Evolutionary conservation across 1,140 invertebrate genomes (phyloP).

Genomic region (Samia ricini): DNA sequence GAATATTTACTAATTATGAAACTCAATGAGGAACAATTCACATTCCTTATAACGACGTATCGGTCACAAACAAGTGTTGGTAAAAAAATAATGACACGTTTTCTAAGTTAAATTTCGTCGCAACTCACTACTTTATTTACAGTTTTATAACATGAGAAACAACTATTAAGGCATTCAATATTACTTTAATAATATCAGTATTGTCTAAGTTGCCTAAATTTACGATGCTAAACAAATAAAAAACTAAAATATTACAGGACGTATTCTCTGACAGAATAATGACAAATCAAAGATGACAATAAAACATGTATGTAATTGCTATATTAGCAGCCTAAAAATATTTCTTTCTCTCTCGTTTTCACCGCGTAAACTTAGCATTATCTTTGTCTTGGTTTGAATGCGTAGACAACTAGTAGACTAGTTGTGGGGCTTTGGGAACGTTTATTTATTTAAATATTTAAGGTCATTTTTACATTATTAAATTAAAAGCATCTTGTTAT

Average conservation of each 20-base stretch:
- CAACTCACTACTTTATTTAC: slow-evolving; percentile 35
- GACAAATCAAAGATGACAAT: slow-evolving; percentile 37
- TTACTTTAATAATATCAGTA: slow-evolving; percentile 57
- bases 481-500: too few species aligned
- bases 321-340: neutral
- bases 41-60: slow-evolving; percentile 61
- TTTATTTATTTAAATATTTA: too few species aligned
- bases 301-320: slow-evolving; percentile 19
- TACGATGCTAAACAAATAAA: slow-evolving; percentile 62
- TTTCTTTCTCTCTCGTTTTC: neutral
- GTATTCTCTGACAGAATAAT: slow-evolving; percentile 50
- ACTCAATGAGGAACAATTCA: slow-evolving; percentile 61
- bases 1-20: slow-evolving; percentile 67
- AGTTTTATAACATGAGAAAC: slow-evolving; percentile 48
- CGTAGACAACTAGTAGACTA: neutral
- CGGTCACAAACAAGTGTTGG: slow-evolving; percentile 49
- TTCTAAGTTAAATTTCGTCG: slow-evolving; percentile 48
- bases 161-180: slow-evolving; percentile 34
- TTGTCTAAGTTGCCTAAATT: slow-evolving; percentile 51
- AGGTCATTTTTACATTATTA: too few species aligned
- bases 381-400: neutral
- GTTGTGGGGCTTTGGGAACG: neutral
- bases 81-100: slow-evolving; percentile 71
- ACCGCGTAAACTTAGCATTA: neutral
- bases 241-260: slow-evolving; percentile 65